phyloP scores from a whole-genome alignment of 92 coral and sea anemone genomes.

The Epizoanthus scotinus region DNA sequence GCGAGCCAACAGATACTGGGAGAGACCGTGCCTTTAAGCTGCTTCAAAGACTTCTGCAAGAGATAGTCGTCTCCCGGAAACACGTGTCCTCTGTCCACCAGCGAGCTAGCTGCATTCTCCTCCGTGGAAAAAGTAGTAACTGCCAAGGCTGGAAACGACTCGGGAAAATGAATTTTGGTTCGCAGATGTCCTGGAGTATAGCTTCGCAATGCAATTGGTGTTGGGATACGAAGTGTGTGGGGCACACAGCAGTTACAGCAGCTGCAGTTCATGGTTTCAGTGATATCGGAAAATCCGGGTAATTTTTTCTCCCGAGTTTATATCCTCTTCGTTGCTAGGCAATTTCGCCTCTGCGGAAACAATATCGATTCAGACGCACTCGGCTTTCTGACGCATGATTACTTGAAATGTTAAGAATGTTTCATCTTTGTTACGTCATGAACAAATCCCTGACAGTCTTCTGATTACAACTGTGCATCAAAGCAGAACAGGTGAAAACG shows the following conservation, averaged over 20 bases:
- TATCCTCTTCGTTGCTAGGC: slow-evolving; percentile 8
- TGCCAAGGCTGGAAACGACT: neutral
- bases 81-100: slow-evolving; percentile 22
- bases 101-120: slow-evolving; percentile 3
- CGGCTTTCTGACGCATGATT: no score
- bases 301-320: neutral
- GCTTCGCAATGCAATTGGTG: slow-evolving; percentile 14
- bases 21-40: slow-evolving; percentile 4
- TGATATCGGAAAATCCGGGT: neutral
- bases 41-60: neutral
- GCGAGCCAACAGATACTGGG: neutral
- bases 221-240: slow-evolving; percentile 7
- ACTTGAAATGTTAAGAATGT: no score
- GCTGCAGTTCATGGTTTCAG: slow-evolving; percentile 19
- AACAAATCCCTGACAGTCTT: no score
- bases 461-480: no score
- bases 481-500: no score
- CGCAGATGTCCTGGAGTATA: slow-evolving; percentile 33
- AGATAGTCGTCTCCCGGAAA: neutral
- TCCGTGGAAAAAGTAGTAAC: neutral
- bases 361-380: no score
- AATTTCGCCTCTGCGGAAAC: neutral
- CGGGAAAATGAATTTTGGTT: slow-evolving; percentile 36
- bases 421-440: no score
- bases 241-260: slow-evolving; percentile 30